Evolutionary conservation across 1,140 invertebrate species (phyloP).

Genomic region (Drosophila obscura): DNA sequence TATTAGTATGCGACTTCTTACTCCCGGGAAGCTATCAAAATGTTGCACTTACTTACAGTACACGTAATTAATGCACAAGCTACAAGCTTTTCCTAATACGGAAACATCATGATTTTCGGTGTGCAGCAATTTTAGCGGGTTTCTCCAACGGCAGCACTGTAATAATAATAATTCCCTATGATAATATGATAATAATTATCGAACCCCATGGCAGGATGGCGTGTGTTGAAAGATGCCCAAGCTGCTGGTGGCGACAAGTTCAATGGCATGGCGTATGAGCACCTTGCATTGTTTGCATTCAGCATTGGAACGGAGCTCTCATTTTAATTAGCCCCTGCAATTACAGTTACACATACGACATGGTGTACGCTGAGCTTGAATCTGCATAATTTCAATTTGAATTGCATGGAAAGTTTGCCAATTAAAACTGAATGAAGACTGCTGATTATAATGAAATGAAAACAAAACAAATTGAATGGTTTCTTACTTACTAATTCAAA

Average conservation of each 20-base stretch:
- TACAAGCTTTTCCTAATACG: conserved; percentile 30
- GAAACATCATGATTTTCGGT: conserved; percentile 32
- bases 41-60: conserved; percentile 26
- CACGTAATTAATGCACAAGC: background rate
- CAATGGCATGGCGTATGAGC: conserved; percentile 60
- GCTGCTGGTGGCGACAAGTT: conserved; percentile 62
- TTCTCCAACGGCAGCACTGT: conserved; percentile 14
- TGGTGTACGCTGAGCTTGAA: conserved; percentile 25
- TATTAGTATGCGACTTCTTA: background rate
- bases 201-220: conserved; percentile 26
- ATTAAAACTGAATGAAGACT: conserved; percentile 43
- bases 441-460: background rate
- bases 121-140: conserved; percentile 1
- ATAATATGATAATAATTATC: conserved; percentile 30
- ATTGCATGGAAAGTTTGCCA: conserved; percentile 57
- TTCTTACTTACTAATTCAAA: too few relatives aligned
- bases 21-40: conserved; percentile 23
- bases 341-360: conserved; percentile 67
- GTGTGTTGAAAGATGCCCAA: conserved; percentile 20
- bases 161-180: conserved; percentile 17
- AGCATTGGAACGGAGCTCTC: conserved; percentile 40
- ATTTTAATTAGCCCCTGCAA: conserved; percentile 67
- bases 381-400: conserved; percentile 68
- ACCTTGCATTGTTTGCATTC: conserved; percentile 63
- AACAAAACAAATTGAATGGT: too few relatives aligned